Percentiles rank a stretch among this genome's conserved stretches.
Conservation (phyloP, 35 echinoderm and acorn worm species). For the Diadema setosum region DNA sequence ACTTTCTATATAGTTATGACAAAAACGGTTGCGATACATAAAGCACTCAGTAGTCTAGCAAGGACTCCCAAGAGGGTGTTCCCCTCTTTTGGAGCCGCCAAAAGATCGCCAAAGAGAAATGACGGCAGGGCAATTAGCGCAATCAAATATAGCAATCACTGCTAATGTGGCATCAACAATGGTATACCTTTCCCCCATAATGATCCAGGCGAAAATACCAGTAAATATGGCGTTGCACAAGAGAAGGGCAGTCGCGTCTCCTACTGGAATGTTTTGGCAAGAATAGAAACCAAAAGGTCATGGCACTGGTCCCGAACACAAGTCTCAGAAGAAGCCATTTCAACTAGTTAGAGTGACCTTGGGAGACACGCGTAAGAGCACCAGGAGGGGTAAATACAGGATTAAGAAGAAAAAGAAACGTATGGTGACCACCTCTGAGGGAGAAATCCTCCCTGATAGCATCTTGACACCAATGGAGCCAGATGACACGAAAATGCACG, state of each 20-base stretch:
- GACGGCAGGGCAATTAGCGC: conserved; percentile 32
- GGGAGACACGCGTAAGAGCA: background rate
- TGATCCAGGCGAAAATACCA: conserved; percentile 45
- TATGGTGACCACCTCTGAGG: background rate
- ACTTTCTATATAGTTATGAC: background rate
- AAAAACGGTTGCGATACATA: background rate
- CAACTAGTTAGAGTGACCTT: background rate
- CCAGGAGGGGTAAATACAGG: background rate
- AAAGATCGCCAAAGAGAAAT: conserved; percentile 19
- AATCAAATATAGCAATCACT: background rate
- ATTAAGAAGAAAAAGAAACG: background rate
- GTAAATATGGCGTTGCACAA: conserved; percentile 23
- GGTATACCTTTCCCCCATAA: conserved; percentile 9
- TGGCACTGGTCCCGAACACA: conserved; percentile 1
- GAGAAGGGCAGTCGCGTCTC: conserved; percentile 10
- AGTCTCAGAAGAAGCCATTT: background rate
- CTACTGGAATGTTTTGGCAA: conserved; percentile 30
- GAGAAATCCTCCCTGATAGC: background rate
- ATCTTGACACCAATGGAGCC: background rate
- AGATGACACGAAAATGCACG: background rate
- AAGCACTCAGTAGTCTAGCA: background rate
- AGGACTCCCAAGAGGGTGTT: background rate
- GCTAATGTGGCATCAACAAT: conserved; percentile 6
- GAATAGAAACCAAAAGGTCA: conserved; percentile 24
- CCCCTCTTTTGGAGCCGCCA: background rate